A percentile compares a stretch with the other conserved stretches of the same genome.
Evolutionary conservation across 2,797 vertebrate species (phyloP).

Genomic region (Gambelia wislizenii): DNA sequence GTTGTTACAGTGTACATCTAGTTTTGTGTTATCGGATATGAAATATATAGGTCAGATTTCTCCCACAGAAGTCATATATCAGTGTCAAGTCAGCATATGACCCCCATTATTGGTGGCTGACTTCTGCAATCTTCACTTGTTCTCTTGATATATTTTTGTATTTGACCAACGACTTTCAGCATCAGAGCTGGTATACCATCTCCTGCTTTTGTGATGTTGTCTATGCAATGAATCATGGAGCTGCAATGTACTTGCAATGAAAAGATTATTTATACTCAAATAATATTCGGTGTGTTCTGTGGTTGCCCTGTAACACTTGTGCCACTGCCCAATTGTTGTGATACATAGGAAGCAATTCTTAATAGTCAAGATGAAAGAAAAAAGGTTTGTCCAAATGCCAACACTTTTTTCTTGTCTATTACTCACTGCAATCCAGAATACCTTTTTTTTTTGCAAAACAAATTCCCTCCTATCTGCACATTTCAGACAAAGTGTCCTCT

Average conservation of each 20-base stretch:
- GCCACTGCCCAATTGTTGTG: background rate
- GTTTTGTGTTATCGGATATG: background rate
- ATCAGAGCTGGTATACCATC: background rate
- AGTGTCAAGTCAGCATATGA: background rate
- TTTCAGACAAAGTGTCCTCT: background rate
- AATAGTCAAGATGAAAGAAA: background rate
- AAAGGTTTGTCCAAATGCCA: too few species aligned
- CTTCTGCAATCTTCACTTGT: constrained; percentile 1
- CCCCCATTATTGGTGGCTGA: background rate
- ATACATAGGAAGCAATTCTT: background rate
- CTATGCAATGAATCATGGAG: background rate
- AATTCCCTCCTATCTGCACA: background rate
- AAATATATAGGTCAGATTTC: background rate
- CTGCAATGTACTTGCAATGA: background rate
- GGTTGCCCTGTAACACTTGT: background rate
- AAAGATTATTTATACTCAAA: background rate
- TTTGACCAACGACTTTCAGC: background rate
- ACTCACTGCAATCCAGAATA: background rate
- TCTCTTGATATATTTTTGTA: background rate
- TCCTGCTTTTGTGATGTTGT: background rate
- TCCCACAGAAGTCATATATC: background rate
- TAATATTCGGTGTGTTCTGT: constrained; percentile 17
- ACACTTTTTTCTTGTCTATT: too few species aligned
- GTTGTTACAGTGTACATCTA: background rate
- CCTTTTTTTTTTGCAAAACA: background rate